Percentiles rank a stretch among this genome's conserved stretches.
phyloP scores from a whole-genome alignment of 1,140 invertebrate species.

The Brachionus paranguensis region DNA sequence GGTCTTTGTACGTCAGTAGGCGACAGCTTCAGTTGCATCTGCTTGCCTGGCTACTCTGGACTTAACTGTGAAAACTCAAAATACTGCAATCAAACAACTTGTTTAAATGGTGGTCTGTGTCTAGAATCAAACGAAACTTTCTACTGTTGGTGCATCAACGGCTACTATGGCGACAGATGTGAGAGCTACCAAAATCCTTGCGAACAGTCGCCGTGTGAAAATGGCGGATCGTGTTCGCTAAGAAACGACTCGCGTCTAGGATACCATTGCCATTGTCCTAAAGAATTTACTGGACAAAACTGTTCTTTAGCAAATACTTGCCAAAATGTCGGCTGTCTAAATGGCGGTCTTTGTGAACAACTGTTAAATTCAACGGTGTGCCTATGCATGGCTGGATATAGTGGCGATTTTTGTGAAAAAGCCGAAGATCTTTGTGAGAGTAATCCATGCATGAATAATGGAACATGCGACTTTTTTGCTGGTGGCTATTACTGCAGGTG shows the following conservation, averaged over 20 bases:
- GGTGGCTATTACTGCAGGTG: slow-evolving; percentile 41
- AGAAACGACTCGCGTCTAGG: slow-evolving; percentile 56
- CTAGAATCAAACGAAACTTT: slow-evolving; percentile 44
- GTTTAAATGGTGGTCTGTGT: background rate
- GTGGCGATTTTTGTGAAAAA: slow-evolving; percentile 34
- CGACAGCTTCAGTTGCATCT: slow-evolving; percentile 71
- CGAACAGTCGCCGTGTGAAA: background rate
- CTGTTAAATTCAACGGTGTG: background rate
- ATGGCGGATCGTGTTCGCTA: background rate
- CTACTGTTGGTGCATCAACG: slow-evolving; percentile 73
- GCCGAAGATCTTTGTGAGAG: background rate
- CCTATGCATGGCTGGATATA: slow-evolving; percentile 40
- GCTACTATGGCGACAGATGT: slow-evolving; percentile 66
- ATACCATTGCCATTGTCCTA: background rate
- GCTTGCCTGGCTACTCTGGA: slow-evolving; percentile 75
- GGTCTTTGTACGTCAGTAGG: slow-evolving; percentile 48
- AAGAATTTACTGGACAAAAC: background rate
- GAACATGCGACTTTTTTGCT: slow-evolving; percentile 42
- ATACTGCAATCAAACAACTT: slow-evolving; percentile 40
- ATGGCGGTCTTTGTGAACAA: slow-evolving; percentile 66
- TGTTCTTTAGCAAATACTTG: slow-evolving; percentile 66
- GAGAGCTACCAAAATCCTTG: slow-evolving; percentile 24
- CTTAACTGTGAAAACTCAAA: slow-evolving; percentile 42
- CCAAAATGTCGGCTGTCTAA: slow-evolving; percentile 66
- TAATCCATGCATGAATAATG: slow-evolving; percentile 45